Evolutionary conservation across 2,113 vertebrate species (phyloP).

Genomic region (Eurypyga helias): DNA sequence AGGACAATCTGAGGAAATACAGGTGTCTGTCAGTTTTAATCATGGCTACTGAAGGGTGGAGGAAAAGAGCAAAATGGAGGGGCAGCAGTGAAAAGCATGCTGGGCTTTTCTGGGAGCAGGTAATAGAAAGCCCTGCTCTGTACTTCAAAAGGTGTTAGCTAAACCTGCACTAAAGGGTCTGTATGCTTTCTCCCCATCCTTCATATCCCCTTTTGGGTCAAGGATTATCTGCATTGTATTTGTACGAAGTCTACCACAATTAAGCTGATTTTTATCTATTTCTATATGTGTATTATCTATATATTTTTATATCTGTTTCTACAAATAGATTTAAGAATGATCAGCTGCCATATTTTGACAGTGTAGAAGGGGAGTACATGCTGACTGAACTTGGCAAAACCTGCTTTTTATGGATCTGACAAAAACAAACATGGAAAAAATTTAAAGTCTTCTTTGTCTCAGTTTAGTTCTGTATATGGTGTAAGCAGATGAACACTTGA

Average conservation of each 20-base stretch:
- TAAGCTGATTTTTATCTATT: neutral
- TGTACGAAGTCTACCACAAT: neutral
- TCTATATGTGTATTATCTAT: no score
- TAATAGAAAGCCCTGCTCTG: neutral
- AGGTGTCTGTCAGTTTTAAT: neutral
- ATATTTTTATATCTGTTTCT: neutral
- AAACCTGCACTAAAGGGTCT: neutral
- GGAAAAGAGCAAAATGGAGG: neutral
- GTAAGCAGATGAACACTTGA: neutral
- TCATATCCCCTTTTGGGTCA: neutral
- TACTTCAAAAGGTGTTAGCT: neutral
- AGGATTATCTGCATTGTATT: neutral
- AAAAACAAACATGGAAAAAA: neutral
- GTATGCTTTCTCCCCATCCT: neutral
- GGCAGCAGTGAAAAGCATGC: neutral
- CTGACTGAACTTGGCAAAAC: neutral
- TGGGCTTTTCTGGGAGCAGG: neutral
- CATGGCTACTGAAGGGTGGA: neutral
- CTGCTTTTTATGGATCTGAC: neutral
- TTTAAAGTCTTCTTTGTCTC: neutral
- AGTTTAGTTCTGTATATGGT: neutral
- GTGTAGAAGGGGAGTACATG: neutral
- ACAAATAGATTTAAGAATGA: neutral
- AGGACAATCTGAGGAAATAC: neutral
- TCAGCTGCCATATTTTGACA: neutral